Base-by-base conservation (phyloP, 2,113 vertebrate species). In the Neopipo cinnamomea region DNA sequence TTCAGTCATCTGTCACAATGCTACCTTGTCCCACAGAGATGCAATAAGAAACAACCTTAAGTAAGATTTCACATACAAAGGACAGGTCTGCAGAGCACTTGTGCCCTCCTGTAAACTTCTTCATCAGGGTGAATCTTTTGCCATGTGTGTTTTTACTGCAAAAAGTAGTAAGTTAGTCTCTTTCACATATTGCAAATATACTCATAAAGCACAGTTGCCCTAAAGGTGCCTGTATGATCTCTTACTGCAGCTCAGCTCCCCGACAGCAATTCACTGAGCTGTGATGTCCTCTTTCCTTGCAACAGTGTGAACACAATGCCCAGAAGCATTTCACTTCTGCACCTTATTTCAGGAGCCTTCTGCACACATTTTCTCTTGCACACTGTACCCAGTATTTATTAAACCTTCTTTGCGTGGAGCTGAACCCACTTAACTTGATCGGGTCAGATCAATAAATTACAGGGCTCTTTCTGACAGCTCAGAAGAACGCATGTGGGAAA, bases 391-490 rank as follows among this genome's bases (percentile, higher is more conserved):
- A 72, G 20, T 5, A 71, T 71, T 89, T 79, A 87, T 65, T 89
- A 93, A 92, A 66, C 35, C n/a, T 70, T 56, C 79, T 74, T 80
- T 77, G 41, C 13, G 1, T 75, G 73, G 56, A 77, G 52, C 65
- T 87, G 88, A 89, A 93, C 56, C 25, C 73, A 9, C 87, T 96
- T 85, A 55, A 52, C 56, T 68, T 5, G 65, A 75, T 96, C 12
- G 5, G 81, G 90, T 86, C 75, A 92, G 84, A 88, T 91, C 95
- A 88, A 95, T 96, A 95, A 97, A 97, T 94, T 82, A n/a, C 6
- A 28, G 42, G 56, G 24, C 63, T 90, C n/a, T 19, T 97, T 76
- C 78, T 96, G 97, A 94, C 91, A 97, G 86, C 91, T 89, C 44
- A 30, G 94, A 91, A 85, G 65, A 91, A 59, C 1, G 13, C 59